Evolutionary conservation across 1,140 invertebrate genomes (phyloP).

Genomic region (Eciton burchellii): DNA sequence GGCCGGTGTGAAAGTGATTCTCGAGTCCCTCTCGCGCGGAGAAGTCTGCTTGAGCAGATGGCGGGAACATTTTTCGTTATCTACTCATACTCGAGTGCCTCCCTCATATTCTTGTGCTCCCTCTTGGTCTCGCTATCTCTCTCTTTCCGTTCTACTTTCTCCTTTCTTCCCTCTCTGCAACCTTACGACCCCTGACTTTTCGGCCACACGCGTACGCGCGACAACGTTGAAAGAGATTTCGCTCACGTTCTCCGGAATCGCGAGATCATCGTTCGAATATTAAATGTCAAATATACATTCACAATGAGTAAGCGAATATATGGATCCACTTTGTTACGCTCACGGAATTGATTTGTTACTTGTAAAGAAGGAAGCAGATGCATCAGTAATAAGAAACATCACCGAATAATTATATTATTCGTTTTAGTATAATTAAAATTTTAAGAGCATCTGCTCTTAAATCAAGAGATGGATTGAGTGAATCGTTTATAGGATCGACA

Average conservation of each 20-base stretch:
- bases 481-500: neutral
- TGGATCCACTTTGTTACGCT: neutral
- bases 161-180: constrained; percentile 17
- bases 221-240: constrained; percentile 39
- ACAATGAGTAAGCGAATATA: constrained; percentile 34
- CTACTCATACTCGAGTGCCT: constrained; percentile 48
- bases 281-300: constrained; percentile 50
- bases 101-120: constrained; percentile 27
- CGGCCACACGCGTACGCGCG: neutral
- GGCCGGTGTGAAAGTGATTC: constrained; percentile 61
- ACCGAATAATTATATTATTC: neutral
- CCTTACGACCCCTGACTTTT: neutral
- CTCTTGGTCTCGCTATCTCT: neutral
- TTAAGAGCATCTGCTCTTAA: too few species aligned
- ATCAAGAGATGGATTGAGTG: neutral
- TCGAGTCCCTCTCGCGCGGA: constrained; percentile 37
- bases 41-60: constrained; percentile 58
- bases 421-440: too few species aligned
- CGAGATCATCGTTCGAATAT: constrained; percentile 62
- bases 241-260: constrained; percentile 45
- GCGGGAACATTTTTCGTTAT: constrained; percentile 65
- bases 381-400: neutral
- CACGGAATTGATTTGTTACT: neutral
- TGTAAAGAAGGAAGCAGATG: neutral
- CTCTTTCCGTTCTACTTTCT: neutral